Evolutionary conservation across 2,888 invertebrate genomes (phyloP), one percentile per base, ranked within the genome.

Genomic region (Meiosimyza decipiens): DNA sequence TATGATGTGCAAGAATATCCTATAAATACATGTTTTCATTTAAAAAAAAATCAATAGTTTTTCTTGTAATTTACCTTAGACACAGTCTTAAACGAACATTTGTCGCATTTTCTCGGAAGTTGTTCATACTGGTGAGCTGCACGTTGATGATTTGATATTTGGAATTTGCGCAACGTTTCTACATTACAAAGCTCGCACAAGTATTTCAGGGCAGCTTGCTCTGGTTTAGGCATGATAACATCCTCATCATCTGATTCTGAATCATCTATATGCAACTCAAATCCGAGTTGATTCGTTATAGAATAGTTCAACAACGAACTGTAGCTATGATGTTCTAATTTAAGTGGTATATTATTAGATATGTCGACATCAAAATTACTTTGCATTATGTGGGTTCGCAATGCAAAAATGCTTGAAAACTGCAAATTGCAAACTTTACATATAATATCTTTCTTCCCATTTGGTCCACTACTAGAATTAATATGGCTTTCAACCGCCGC

Each of bases 71-170:
- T 70, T 73, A 88, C 88, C 64, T 88, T 82, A 1, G 89, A 88
- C 0, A 89, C 89, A 75, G 89, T 90, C 60, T 88, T 84, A 85
- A 89, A 90, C 28, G 87, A 84, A 79, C 91, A 91, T 28, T 88
- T 84, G 49, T 87, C 87, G 77, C 91, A 91, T 50, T 89, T 87
- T 51, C 88, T 82, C 0, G 89, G 89, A 9, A 89, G 82, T 75
- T 89, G 88, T 1, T 90, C 89, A 70, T 90, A 82, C 18, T 78
- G 79, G 72, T 87, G 87, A 49, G 82, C 72, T 0, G 81, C 79
- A 71, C 83, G 81, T 72, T 86, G 85, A 77, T 86, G 86, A 40
- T 83, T 82, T 33, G 80, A 77, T 72, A 86, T 79, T 71, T 86
- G 83, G 40, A 84, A 82, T 3, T 83, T 82, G 0, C 86, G 83